Percentiles rank a stretch among this genome's conserved stretches.
phyloP scores from a whole-genome alignment of 2,888 invertebrate species.

The Biston betularia region DNA sequence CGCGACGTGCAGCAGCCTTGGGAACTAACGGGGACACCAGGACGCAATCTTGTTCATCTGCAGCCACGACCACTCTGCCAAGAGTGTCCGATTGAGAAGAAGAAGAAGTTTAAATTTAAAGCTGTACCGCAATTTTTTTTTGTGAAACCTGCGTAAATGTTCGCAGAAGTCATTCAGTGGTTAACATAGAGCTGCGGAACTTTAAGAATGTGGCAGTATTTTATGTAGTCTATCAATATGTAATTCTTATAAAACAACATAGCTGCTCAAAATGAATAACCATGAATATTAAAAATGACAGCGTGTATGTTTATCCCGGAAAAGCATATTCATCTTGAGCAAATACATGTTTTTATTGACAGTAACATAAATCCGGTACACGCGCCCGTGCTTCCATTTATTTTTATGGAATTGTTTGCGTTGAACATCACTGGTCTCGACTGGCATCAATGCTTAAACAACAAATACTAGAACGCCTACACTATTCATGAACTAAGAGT shows the following conservation, averaged over 20 bases:
- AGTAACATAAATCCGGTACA: conserved; percentile 14
- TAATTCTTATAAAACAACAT: not conserved
- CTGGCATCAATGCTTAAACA: conserved; percentile 5
- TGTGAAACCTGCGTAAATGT: too few species aligned
- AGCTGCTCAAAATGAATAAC: conserved; percentile 1
- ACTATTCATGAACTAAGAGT: conserved; percentile 9
- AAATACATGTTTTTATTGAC: conserved; percentile 18
- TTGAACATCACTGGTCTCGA: conserved; percentile 1
- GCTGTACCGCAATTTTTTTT: too few species aligned
- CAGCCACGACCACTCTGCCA: too few species aligned
- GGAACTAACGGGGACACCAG: too few species aligned
- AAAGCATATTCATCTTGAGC: conserved; percentile 14
- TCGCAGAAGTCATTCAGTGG: too few species aligned
- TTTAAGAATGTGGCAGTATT: too few species aligned
- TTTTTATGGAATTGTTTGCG: conserved; percentile 21
- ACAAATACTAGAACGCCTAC: conserved; percentile 12
- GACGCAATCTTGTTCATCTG: too few species aligned
- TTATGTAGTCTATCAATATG: not conserved
- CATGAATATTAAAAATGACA: conserved; percentile 16
- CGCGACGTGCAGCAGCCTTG: too few species aligned
- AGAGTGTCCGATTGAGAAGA: too few species aligned
- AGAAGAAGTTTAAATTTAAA: too few species aligned
- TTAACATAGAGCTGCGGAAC: too few species aligned
- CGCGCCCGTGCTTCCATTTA: conserved; percentile 5
- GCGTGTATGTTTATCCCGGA: not conserved